Percentiles rank a stretch among this genome's conserved stretches.
Conservation (phyloP, 2,888 invertebrate genomes). For the Parasteatoda lunata region DNA sequence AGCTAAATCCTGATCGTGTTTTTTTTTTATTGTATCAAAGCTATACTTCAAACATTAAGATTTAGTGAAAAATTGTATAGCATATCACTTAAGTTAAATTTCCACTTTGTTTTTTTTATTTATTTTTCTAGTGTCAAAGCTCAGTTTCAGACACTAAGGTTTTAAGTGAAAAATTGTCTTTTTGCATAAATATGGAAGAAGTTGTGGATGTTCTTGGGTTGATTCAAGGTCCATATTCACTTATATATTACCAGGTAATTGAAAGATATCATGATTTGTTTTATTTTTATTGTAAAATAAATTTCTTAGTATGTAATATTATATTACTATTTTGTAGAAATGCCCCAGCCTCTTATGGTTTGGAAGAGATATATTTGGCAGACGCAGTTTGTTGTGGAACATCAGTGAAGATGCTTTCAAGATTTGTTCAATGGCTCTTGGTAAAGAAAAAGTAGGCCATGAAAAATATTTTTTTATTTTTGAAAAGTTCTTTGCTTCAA, state of each 20-base stretch:
- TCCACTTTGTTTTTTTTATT: too few relatives aligned
- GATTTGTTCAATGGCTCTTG: slow-evolving; percentile 35
- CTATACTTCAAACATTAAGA: too few relatives aligned
- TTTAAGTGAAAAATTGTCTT: slow-evolving; percentile 71
- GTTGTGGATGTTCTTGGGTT: slow-evolving; percentile 77
- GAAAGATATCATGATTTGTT: neutral
- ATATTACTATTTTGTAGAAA: slow-evolving; percentile 74
- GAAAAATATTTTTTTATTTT: neutral
- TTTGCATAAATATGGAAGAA: slow-evolving; percentile 70
- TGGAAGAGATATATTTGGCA: slow-evolving; percentile 88
- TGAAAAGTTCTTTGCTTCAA: too few relatives aligned
- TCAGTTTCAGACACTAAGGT: slow-evolving; percentile 72
- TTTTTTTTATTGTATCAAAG: too few relatives aligned
- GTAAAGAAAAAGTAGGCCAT: slow-evolving; percentile 9
- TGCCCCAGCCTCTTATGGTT: slow-evolving; percentile 81
- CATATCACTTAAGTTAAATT: too few relatives aligned
- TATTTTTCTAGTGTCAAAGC: neutral
- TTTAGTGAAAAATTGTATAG: too few relatives aligned
- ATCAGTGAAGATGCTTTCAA: slow-evolving; percentile 20
- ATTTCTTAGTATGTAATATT: neutral
- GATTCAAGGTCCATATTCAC: slow-evolving; percentile 88
- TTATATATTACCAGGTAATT: slow-evolving; percentile 81
- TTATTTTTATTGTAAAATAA: neutral
- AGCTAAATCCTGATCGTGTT: too few relatives aligned
- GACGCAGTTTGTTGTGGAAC: slow-evolving; percentile 84